Evolutionary conservation across 2,888 invertebrate species (phyloP), one percentile per base, ranked within the genome.

Genomic region (Octodonta nipae): DNA sequence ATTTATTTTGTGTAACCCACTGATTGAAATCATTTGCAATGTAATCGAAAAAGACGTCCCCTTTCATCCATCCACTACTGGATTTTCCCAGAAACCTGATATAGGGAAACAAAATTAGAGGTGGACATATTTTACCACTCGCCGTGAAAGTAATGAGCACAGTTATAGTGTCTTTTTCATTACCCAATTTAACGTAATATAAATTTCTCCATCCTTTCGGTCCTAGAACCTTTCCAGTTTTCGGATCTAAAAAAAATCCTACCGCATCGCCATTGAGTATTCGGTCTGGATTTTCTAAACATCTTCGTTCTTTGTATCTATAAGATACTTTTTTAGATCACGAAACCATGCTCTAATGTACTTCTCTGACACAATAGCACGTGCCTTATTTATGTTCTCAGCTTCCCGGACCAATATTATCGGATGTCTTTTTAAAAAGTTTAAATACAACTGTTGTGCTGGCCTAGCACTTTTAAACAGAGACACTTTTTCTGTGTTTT

Each of bases 191-290:
- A 32, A 44, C 15, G 34, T 48, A 40, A n/a, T 44, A 20, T 35
- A 50, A 41, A 29, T 38, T 43, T 11, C 15, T 42, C 2, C 50
- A 47, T 38, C 30, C 26, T 20, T 15, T 26, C 5, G 16, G 43
- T 31, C 20, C 45, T 24, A n/a, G 26, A 24, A 36, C 36, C 30
- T 30, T 43, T 12, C 41, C 43, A 12, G 36, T 41, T 25, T 42
- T 40, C 8, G 34, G 42, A 35, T 52, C 51, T 6, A 57, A 35
- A 29, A 41, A 41, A 36, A 56, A 56, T 29, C 49, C 47, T 5
- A 50, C 46, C 37, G 55, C 56, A 33, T 55, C 51, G 8, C 49
- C 50, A 37, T 55, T 53, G 4, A 52, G 47, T 15, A 52, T 48
- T 28, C 49, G 37, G 33, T 32, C 31, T 3, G 47, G 46, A 26